Evolutionary conservation across 2,113 vertebrate genomes (phyloP), one percentile per base, ranked within the genome.

Genomic region (Mus musculus): DNA sequence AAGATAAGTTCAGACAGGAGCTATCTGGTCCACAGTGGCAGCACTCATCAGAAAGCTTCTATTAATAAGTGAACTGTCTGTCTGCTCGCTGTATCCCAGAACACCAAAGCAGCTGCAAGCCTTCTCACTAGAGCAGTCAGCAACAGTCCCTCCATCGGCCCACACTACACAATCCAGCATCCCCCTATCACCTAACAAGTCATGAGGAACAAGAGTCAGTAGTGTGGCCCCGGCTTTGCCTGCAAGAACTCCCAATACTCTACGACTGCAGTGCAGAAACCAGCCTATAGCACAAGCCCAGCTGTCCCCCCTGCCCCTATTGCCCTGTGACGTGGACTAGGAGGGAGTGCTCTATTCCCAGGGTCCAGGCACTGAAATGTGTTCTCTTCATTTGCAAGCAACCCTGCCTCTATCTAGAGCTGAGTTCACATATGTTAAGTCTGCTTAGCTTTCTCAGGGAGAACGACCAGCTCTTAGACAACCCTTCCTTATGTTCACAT

Each of bases 11-110:
- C 19, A 19, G 3, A 12, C 30, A 28, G 13, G 7, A 73, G 30
- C 2, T 10, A 30, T 4, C 52, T 49, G 17, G 8, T 42, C 11
- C 0, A 1, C 0, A 16, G 42, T 0, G 2, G 85, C 52, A 67
- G 52, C 78, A n/a, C n/a, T 5, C n/a, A 8, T 0, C 1, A 2
- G 39, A 8, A 1, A 24, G 33, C 24, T 19, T 8, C 16, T 20
- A 14, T n/a, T 30, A 59, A 3, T 0, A 33, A 28, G 20, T 7
- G 16, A 1, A 39, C 39, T 61, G 39, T 1, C 69, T 19, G 10
- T 4, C 26, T 3, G 33, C 1, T 46, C 39, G 49, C 49, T 5
- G 4, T 2, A 10, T 13, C 56, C 54, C 42, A 69, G 33, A 59
- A 26, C 24, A 24, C 30, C 0, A 3, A 12, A 36, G 1, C 49